phyloP scores from a whole-genome alignment of 2,888 invertebrate genomes.

The Tridacna crocea region DNA sequence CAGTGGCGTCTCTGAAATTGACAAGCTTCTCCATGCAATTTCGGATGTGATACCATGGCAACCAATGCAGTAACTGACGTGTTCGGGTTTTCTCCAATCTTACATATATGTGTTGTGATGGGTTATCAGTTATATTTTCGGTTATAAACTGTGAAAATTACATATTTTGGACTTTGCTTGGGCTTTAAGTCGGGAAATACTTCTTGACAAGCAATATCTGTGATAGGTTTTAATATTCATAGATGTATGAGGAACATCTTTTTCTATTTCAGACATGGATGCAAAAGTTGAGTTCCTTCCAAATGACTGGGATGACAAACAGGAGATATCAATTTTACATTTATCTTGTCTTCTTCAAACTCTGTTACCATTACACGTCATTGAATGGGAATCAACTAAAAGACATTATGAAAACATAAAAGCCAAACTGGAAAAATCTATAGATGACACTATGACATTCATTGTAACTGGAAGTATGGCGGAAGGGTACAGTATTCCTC shows the following conservation, averaged over 20 bases:
- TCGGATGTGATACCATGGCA: no score
- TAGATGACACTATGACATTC: background rate
- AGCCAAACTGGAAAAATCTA: background rate
- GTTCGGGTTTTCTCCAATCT: no score
- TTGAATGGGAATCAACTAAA: constrained; percentile 17
- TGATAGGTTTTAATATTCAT: no score
- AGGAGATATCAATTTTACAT: constrained; percentile 32
- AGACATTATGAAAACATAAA: constrained; percentile 12
- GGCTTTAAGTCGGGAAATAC: no score
- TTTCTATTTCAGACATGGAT: constrained; percentile 34
- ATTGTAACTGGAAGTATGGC: constrained; percentile 42
- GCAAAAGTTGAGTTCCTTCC: constrained; percentile 4
- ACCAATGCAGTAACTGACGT: no score
- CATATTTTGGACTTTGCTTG: no score
- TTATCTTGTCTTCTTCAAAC: constrained; percentile 34
- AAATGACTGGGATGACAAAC: constrained; percentile 33
- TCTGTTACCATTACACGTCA: constrained; percentile 35
- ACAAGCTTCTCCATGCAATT: no score
- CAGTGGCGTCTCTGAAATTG: no score
- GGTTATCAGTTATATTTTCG: no score
- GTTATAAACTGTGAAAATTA: no score
- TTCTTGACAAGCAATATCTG: no score
- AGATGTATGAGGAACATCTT: background rate
- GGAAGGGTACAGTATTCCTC: constrained; percentile 42
- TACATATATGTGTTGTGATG: no score